phyloP scores from a whole-genome alignment of 2,113 vertebrate species.

The Triplophysa dalaica region DNA sequence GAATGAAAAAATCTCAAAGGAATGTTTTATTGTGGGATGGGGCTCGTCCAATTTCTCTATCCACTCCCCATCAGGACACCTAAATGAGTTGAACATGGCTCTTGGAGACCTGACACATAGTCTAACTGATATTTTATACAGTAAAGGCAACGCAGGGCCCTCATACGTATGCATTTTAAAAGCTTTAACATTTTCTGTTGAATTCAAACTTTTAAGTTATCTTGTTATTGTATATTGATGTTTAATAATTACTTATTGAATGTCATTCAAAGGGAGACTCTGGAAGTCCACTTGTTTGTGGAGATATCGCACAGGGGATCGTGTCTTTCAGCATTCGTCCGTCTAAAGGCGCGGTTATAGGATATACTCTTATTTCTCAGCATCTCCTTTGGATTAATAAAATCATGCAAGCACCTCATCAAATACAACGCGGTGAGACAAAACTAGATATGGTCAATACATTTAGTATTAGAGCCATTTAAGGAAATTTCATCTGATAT shows the following conservation, averaged over 20 bases:
- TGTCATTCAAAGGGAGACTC: constrained; percentile 77
- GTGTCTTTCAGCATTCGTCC: too few species aligned
- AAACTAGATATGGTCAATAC: too few species aligned
- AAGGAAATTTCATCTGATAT: too few species aligned
- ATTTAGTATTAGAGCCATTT: too few species aligned
- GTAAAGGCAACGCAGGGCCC: constrained; percentile 62
- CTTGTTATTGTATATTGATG: too few species aligned
- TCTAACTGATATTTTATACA: constrained; percentile 56
- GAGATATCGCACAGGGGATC: constrained; percentile 69
- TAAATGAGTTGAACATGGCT: constrained; percentile 67
- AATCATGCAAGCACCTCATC: too few species aligned
- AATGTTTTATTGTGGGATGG: constrained; percentile 78
- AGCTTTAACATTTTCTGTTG: too few species aligned
- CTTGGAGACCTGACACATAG: constrained; percentile 61
- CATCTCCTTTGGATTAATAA: constrained; percentile 70
- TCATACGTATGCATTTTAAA: constrained; percentile 27
- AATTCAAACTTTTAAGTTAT: too few species aligned
- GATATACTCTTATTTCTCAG: constrained; percentile 70
- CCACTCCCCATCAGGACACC: constrained; percentile 15
- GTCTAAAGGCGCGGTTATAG: too few species aligned
- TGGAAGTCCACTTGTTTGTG: constrained; percentile 80
- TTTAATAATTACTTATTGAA: too few species aligned
- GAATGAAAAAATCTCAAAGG: constrained; percentile 8
- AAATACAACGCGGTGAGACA: too few species aligned
- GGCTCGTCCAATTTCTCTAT: constrained; percentile 49